A percentile compares a stretch with the other conserved stretches of the same genome.
These are phyloP conservation scores for Morone saxatilis DNA, from an alignment of 2,113 vertebrate species.

Conservation along the genomic window DNA sequence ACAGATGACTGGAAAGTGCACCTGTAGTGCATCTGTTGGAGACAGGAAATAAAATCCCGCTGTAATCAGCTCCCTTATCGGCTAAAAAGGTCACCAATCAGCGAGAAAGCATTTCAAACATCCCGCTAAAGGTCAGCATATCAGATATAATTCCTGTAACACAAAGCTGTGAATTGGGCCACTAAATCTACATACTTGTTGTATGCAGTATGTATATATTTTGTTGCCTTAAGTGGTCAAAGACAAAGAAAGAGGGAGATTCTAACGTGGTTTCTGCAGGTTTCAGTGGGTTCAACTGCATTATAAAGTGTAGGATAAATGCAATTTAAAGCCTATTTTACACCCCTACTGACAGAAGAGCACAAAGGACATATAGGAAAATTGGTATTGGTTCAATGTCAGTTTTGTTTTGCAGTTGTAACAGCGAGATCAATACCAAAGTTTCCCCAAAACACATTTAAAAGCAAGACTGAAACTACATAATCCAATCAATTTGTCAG, in stretches of 20 bases:
- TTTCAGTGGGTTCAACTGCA: no score
- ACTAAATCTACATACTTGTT: not conserved
- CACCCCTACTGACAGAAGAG: no score
- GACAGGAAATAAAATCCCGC: not conserved
- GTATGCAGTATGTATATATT: not conserved
- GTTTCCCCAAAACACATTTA: no score
- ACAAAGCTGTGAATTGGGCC: not conserved
- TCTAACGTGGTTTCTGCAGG: no score
- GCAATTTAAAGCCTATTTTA: no score
- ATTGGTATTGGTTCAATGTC: no score
- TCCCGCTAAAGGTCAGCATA: slow-evolving; percentile 33
- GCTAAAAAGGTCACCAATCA: slow-evolving; percentile 60
- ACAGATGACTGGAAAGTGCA: not conserved
- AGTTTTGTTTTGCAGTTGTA: no score
- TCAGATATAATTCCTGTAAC: not conserved
- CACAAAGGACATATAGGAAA: no score
- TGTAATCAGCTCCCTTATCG: slow-evolving; percentile 29
- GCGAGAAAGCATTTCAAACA: slow-evolving; percentile 5
- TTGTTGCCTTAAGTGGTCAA: not conserved
- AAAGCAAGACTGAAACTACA: no score
- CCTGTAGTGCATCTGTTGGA: not conserved
- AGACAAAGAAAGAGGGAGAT: not conserved
- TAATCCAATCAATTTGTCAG: no score
- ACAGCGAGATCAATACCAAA: no score
- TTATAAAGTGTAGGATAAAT: no score